Percentiles rank a stretch among this genome's conserved stretches.
Evolutionary conservation across 2,888 invertebrate genomes (phyloP).

Genomic region (Empis stercorea): DNA sequence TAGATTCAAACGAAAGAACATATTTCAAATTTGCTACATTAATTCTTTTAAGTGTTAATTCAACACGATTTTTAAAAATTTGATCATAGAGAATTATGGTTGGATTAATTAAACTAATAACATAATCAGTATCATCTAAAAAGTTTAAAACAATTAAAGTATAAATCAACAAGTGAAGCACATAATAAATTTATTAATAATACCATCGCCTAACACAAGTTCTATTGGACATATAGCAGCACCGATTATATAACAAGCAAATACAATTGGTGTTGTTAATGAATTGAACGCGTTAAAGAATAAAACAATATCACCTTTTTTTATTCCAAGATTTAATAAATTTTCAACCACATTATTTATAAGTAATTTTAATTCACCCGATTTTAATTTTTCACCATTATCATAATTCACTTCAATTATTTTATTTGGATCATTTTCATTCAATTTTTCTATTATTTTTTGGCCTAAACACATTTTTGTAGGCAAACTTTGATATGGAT

Average conservation of each 20-base stretch:
- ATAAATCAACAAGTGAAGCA: too few relatives aligned
- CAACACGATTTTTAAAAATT: background rate
- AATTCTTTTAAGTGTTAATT: background rate
- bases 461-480: background rate
- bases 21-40: background rate
- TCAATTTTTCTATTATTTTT: background rate
- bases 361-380: background rate
- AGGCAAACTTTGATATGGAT: background rate
- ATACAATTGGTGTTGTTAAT: conserved; percentile 1
- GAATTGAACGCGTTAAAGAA: background rate
- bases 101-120: background rate
- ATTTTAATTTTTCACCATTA: background rate
- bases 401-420: conserved; percentile 2
- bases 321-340: background rate
- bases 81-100: background rate
- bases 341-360: background rate
- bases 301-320: conserved; percentile 2
- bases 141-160: background rate
- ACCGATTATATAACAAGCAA: conserved; percentile 2
- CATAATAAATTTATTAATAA: background rate
- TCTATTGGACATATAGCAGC: conserved; percentile 1
- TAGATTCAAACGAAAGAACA: conserved; percentile 1
- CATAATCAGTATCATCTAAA: conserved; percentile 2
- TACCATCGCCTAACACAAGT: conserved; percentile 2
- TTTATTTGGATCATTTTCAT: background rate